A percentile compares a stretch with the other conserved stretches of the same genome.
phyloP scores from a whole-genome alignment of 2,113 vertebrate genomes.

The Meles meles region DNA sequence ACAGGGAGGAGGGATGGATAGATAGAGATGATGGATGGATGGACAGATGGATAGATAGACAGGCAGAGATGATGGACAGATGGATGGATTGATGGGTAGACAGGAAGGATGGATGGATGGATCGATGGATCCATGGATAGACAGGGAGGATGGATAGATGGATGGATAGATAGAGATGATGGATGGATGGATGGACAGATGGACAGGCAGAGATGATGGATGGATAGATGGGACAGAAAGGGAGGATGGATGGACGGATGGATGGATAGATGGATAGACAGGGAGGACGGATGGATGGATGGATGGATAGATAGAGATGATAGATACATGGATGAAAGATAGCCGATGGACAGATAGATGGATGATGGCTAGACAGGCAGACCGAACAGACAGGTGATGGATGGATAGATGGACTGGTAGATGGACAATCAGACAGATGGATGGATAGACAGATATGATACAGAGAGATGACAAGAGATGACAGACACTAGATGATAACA shows the following conservation, averaged over 20 bases:
- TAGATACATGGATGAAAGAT: accelerated
- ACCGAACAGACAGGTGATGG: neutral
- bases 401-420: accelerated
- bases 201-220: accelerated
- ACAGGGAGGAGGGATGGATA: no score
- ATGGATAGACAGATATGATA: neutral
- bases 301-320: neutral
- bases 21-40: no score
- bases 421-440: neutral
- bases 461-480: neutral
- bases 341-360: accelerated
- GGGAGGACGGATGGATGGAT: neutral
- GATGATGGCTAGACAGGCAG: no score
- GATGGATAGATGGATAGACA: no score
- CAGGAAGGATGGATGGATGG: neutral
- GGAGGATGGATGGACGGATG: no score
- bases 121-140: no score
- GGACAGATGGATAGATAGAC: no score
- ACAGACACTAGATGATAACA: neutral
- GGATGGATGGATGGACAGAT: neutral
- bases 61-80: no score
- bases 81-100: no score
- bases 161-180: neutral
- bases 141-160: no score
- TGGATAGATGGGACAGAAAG: neutral